Evolutionary conservation across 2,888 invertebrate species (phyloP).

Genomic region (Adela reaumurella): DNA sequence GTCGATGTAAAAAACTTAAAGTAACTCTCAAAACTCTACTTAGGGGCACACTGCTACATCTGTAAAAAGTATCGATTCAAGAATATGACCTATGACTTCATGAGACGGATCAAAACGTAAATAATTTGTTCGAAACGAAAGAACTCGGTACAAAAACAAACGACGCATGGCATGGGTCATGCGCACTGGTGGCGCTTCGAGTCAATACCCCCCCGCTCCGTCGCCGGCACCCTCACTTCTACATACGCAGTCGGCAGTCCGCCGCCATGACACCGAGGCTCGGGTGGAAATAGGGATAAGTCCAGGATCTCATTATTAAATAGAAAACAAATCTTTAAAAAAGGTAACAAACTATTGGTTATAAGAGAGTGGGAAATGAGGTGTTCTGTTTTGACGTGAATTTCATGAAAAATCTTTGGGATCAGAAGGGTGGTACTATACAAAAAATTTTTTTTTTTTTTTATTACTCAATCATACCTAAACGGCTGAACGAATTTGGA

Average conservation of each 20-base stretch:
- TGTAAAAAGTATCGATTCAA: neutral
- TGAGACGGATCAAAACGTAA: neutral
- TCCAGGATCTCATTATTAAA: neutral
- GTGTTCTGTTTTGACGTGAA: too few species aligned
- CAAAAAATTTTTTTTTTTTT: too few species aligned
- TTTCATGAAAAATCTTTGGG: too few species aligned
- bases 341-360: too few species aligned
- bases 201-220: conserved; percentile 52
- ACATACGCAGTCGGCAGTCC: conserved; percentile 9
- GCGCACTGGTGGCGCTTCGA: conserved; percentile 45
- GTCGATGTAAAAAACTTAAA: neutral
- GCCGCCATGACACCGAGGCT: conserved; percentile 38
- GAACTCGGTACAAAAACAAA: conserved; percentile 31
- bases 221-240: conserved; percentile 29
- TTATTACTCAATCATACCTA: too few species aligned
- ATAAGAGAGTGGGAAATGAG: too few species aligned
- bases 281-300: neutral
- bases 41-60: too few species aligned
- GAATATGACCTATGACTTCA: neutral
- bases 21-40: neutral
- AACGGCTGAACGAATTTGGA: too few species aligned
- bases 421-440: too few species aligned
- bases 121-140: neutral
- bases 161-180: conserved; percentile 41
- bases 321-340: too few species aligned